These are phyloP conservation scores for Conomelus anceps DNA, from an alignment of 2,888 invertebrate genomes.

Conservation along the genomic window DNA sequence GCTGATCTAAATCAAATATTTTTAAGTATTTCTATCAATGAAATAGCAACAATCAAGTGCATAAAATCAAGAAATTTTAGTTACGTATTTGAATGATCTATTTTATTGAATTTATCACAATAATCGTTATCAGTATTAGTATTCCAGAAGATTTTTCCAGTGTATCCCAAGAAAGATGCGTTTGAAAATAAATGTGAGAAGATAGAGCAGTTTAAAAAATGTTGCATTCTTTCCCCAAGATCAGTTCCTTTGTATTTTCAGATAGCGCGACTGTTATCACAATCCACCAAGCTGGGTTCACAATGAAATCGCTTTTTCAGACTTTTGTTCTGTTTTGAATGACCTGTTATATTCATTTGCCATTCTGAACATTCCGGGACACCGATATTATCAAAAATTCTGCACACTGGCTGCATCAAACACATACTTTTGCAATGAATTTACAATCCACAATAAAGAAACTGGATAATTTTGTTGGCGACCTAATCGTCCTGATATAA, in stretches of 20 bases:
- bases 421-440: not conserved
- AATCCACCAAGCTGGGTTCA: too few species aligned
- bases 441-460: not conserved
- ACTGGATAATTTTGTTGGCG: not conserved
- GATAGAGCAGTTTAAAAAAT: not conserved
- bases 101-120: too few species aligned
- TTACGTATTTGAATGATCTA: too few species aligned
- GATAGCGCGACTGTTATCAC: not conserved
- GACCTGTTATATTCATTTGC: not conserved
- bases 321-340: not conserved
- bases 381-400: not conserved
- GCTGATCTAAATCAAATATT: too few species aligned
- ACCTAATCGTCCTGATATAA: not conserved
- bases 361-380: not conserved
- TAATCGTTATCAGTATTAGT: too few species aligned
- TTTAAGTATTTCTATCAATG: too few species aligned
- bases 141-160: too few species aligned
- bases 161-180: too few species aligned
- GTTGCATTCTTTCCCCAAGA: not conserved
- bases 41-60: too few species aligned
- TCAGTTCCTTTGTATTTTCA: not conserved
- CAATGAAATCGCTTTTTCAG: not conserved
- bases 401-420: not conserved
- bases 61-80: too few species aligned
- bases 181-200: too few species aligned